phyloP scores from a whole-genome alignment of 2,797 vertebrate genomes.

The Acomys russatus region DNA sequence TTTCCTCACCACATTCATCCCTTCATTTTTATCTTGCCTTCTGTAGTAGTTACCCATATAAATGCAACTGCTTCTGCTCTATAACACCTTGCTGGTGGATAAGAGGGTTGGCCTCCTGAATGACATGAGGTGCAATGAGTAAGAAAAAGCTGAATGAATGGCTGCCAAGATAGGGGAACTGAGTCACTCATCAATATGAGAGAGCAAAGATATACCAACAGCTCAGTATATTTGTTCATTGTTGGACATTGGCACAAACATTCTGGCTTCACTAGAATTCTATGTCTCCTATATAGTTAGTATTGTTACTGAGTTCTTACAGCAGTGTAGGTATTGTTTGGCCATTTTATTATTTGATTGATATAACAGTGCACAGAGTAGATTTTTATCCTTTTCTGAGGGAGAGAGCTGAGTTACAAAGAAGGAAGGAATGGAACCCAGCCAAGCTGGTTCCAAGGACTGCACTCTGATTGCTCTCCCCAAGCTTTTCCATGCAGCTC shows the following conservation, averaged over 20 bases:
- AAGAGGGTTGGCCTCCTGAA: not conserved
- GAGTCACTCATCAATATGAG: not conserved
- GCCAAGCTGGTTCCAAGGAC: not conserved
- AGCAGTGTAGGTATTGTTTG: not conserved
- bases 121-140: not conserved
- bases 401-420: not conserved
- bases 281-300: not conserved
- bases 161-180: not conserved
- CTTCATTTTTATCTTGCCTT: not conserved
- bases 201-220: not conserved
- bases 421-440: not conserved
- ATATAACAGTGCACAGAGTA: not conserved
- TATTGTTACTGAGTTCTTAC: not conserved
- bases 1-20: not conserved
- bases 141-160: not conserved
- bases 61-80: not conserved
- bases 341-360: slow-evolving; percentile 10
- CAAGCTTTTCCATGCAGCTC: not conserved
- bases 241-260: not conserved
- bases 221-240: not conserved
- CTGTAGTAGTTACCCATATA: not conserved
- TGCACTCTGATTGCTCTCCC: not conserved
- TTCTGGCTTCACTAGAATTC: not conserved
- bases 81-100: not conserved
- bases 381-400: not conserved